A percentile compares a stretch with the other conserved stretches of the same genome.
Evolutionary conservation across 2,888 invertebrate genomes (phyloP).

Genomic region (Thymelicus acteon): DNA sequence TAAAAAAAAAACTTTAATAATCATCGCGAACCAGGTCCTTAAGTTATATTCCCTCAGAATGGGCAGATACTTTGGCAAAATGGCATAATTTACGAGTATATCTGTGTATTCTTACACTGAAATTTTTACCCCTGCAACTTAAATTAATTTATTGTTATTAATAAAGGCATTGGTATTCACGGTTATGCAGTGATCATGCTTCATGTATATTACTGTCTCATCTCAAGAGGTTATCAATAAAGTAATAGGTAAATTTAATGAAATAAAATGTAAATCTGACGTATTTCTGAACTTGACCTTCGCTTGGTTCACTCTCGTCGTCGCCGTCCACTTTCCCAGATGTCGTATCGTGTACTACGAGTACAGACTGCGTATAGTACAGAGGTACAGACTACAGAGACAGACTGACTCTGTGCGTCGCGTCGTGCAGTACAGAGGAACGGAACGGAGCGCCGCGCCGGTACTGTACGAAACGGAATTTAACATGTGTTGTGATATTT

Average conservation of each 20-base stretch:
- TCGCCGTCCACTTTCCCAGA: conserved; percentile 54
- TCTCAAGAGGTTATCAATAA: too few species aligned
- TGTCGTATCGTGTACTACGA: conserved; percentile 36
- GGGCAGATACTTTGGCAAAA: too few species aligned
- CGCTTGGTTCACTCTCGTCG: conserved; percentile 57
- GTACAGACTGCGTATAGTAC: conserved; percentile 23
- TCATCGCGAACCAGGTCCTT: too few species aligned
- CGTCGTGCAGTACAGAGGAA: conserved; percentile 14
- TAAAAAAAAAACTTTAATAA: too few species aligned
- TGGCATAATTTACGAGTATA: too few species aligned
- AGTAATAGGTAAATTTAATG: not conserved
- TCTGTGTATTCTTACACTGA: too few species aligned
- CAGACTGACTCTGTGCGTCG: not conserved
- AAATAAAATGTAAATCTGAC: conserved; percentile 6
- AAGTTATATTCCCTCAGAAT: too few species aligned
- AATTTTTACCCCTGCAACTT: too few species aligned
- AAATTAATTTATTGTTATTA: too few species aligned
- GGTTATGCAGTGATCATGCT: too few species aligned
- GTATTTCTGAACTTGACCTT: conserved; percentile 73
- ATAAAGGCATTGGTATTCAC: too few species aligned
- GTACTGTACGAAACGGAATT: conserved; percentile 13
- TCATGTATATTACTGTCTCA: too few species aligned
- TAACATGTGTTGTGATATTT: conserved; percentile 31
- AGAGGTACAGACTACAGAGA: not conserved
- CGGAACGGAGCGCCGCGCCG: not conserved